phyloP scores from a whole-genome alignment of 2,797 vertebrate species.

The Mergus octosetaceus region DNA sequence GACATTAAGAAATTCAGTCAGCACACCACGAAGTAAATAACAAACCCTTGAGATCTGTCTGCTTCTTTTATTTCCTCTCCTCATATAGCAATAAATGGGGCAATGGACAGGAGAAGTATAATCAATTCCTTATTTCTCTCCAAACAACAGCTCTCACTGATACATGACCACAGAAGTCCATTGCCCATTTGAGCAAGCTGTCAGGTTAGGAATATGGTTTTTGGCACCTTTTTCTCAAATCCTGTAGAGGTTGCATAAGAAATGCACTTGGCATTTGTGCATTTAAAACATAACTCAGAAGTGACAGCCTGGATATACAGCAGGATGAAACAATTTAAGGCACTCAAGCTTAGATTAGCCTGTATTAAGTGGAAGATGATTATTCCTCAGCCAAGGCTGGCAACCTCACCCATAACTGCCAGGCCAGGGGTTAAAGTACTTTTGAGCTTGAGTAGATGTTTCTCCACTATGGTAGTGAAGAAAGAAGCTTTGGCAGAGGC shows the following conservation, averaged over 20 bases:
- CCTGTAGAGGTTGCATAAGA: background rate
- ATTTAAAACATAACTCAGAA: constrained; percentile 26
- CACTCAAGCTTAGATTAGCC: background rate
- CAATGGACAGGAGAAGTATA: background rate
- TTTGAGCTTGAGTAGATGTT: background rate
- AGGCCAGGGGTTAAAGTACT: background rate
- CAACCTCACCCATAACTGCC: background rate
- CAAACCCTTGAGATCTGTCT: background rate
- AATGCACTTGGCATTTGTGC: constrained; percentile 3
- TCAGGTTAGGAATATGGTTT: background rate
- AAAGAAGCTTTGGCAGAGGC: background rate
- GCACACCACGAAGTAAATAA: background rate
- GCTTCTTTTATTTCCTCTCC: background rate
- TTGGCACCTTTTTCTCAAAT: background rate
- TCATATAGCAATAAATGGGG: background rate
- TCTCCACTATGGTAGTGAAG: background rate
- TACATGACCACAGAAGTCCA: background rate
- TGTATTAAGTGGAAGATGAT: background rate
- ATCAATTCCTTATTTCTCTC: background rate
- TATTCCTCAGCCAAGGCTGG: background rate
- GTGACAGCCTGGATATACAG: background rate
- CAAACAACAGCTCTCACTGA: background rate
- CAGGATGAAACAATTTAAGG: constrained; percentile 18
- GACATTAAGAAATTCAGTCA: constrained; percentile 17
- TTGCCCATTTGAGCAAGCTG: background rate